These are phyloP conservation scores for Gymnopithys bicolor DNA, from an alignment of 2,797 vertebrate genomes.

Conservation along the genomic window DNA sequence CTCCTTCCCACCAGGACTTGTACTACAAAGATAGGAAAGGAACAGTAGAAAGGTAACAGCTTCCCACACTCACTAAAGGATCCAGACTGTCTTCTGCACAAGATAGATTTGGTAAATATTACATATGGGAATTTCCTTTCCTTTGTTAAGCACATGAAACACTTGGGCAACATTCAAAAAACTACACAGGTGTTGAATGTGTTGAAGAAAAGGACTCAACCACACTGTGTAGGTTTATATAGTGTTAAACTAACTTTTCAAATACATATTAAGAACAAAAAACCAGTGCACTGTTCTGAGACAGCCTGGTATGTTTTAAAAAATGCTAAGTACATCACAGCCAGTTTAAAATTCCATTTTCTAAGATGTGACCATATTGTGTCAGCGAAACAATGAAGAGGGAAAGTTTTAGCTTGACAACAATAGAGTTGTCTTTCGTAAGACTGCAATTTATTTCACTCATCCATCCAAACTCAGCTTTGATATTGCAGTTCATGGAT, in stretches of 20 bases:
- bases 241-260: not conserved
- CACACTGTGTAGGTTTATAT: not conserved
- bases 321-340: not conserved
- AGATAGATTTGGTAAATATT: not conserved
- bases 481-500: not conserved
- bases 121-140: not conserved
- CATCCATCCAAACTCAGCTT: not conserved
- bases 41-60: not conserved
- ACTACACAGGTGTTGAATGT: not conserved
- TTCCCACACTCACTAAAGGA: not conserved
- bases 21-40: not conserved
- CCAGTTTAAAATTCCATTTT: not conserved
- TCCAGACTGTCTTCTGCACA: not conserved
- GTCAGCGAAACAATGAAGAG: slow-evolving; percentile 1
- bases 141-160: not conserved
- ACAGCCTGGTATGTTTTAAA: not conserved
- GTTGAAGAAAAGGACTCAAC: not conserved
- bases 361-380: not conserved
- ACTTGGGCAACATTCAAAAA: not conserved
- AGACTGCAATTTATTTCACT: not conserved
- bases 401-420: slow-evolving; percentile 5
- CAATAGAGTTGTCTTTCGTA: not conserved
- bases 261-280: not conserved
- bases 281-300: not conserved
- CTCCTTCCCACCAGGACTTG: not conserved